Conservation (phyloP, 2,888 invertebrate genomes). For the Arrhopalites spinosus region DNA sequence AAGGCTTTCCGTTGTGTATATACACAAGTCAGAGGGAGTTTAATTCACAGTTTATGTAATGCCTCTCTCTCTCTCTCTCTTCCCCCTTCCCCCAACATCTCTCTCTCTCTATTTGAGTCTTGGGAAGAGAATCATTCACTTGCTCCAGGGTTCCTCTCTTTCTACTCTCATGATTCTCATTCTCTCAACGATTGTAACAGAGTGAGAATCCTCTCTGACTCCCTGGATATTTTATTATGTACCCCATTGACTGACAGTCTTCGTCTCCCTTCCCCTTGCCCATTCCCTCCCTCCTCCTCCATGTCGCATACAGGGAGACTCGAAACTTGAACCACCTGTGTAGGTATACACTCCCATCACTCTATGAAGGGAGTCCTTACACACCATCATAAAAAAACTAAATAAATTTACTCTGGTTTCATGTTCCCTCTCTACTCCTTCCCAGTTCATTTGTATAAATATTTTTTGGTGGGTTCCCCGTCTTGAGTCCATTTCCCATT, state of each 20-base stretch:
- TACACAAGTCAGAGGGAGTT: not conserved
- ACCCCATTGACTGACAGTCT: not conserved
- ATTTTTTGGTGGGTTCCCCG: not conserved
- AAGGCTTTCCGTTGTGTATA: not conserved
- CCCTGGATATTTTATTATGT: not conserved
- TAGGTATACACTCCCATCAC: not conserved
- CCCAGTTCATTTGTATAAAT: not conserved
- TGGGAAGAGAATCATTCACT: constrained; percentile 25
- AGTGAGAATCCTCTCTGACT: not conserved
- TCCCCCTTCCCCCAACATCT: not conserved
- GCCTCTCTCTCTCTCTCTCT: not conserved
- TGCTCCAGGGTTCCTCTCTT: constrained; percentile 12
- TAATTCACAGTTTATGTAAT: constrained; percentile 18
- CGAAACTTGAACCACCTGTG: constrained; percentile 1
- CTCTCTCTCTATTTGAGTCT: not conserved
- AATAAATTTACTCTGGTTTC: not conserved
- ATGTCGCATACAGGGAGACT: not conserved
- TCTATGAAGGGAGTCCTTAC: not conserved
- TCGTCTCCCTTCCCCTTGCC: not conserved
- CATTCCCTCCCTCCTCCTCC: not conserved
- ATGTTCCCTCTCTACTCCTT: not conserved
- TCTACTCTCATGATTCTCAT: not conserved
- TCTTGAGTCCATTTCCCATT: too few relatives aligned
- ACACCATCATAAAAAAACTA: not conserved
- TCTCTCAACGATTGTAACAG: not conserved